A percentile compares a stretch with the other conserved stretches of the same genome.
These are phyloP conservation scores for Drosophila algonquin DNA, from an alignment of 2,888 invertebrate species.

Conservation along the genomic window DNA sequence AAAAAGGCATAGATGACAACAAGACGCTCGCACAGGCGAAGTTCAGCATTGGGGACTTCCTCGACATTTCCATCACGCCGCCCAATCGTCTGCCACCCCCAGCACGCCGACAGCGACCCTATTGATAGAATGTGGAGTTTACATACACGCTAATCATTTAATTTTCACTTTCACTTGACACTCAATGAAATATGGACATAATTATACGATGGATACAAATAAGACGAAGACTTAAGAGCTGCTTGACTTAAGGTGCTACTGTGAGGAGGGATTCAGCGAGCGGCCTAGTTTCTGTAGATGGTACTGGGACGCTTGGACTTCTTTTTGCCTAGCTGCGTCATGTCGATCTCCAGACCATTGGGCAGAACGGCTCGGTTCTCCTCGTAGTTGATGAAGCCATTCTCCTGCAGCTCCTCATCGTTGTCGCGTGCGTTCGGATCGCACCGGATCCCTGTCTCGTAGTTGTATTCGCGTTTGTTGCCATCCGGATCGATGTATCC, in stretches of 20 bases:
- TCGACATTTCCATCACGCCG: constrained; percentile 97
- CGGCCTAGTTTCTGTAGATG: constrained; percentile 79
- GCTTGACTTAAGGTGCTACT: constrained; percentile 59
- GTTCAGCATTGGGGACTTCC: constrained; percentile 97
- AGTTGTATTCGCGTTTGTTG: constrained; percentile 91
- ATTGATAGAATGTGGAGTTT: constrained; percentile 56
- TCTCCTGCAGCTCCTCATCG: constrained; percentile 85
- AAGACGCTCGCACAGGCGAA: constrained; percentile 94
- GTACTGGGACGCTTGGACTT: constrained; percentile 88
- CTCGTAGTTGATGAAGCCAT: constrained; percentile 90
- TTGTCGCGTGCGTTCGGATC: constrained; percentile 84
- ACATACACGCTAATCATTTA: constrained; percentile 60
- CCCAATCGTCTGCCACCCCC: constrained; percentile 91
- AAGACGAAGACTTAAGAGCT: constrained; percentile 63
- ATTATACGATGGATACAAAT: constrained; percentile 67
- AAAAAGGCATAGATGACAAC: constrained; percentile 96
- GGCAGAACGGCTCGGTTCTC: constrained; percentile 90
- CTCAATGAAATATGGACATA: constrained; percentile 65
- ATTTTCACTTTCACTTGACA: constrained; percentile 59
- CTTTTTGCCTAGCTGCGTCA: constrained; percentile 88
- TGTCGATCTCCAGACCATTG: constrained; percentile 89
- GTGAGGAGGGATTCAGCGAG: constrained; percentile 24
- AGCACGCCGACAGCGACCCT: constrained; percentile 87
- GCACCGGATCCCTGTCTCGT: constrained; percentile 91
- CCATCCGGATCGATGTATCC: constrained; percentile 94